Percentiles rank a stretch among this genome's conserved stretches.
These are phyloP conservation scores for Venustoraphidia nigricollis DNA, from an alignment of 2,888 invertebrate genomes.

Conservation along the genomic window DNA sequence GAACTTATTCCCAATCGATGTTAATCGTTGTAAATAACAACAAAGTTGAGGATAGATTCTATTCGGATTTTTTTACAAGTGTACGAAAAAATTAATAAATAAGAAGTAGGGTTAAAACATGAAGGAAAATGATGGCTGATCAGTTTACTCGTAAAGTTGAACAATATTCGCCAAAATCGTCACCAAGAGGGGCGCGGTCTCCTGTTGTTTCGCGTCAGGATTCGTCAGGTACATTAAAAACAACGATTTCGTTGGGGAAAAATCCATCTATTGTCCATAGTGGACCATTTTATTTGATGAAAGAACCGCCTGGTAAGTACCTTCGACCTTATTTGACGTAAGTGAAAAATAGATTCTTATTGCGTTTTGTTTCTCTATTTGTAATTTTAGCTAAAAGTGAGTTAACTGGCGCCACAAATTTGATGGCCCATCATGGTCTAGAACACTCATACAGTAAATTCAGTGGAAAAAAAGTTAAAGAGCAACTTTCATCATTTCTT, in stretches of 20 bases:
- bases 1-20: too few species aligned
- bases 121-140: slow-evolving; percentile 71
- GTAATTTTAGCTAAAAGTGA: slow-evolving; percentile 63
- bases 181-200: slow-evolving; percentile 84
- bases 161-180: slow-evolving; percentile 89
- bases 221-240: slow-evolving; percentile 93
- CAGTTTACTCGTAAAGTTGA: slow-evolving; percentile 87
- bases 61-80: too few species aligned
- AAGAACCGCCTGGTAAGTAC: slow-evolving; percentile 74
- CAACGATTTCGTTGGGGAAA: slow-evolving; percentile 92
- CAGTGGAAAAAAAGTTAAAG: slow-evolving; percentile 90
- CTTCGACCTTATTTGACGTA: background rate
- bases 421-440: slow-evolving; percentile 90
- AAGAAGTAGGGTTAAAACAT: slow-evolving; percentile 17
- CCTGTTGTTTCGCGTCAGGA: slow-evolving; percentile 93
- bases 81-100: too few species aligned
- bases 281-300: slow-evolving; percentile 96
- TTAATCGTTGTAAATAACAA: too few species aligned
- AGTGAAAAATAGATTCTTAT: slow-evolving; percentile 6
- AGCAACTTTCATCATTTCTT: slow-evolving; percentile 86
- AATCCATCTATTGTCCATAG: slow-evolving; percentile 94
- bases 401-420: slow-evolving; percentile 89
- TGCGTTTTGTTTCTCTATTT: slow-evolving; percentile 6
- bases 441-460: slow-evolving; percentile 97
- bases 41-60: too few species aligned